These are phyloP conservation scores for Tylochromis polylepis DNA, from an alignment of 2,113 vertebrate genomes.

Conservation along the genomic window DNA sequence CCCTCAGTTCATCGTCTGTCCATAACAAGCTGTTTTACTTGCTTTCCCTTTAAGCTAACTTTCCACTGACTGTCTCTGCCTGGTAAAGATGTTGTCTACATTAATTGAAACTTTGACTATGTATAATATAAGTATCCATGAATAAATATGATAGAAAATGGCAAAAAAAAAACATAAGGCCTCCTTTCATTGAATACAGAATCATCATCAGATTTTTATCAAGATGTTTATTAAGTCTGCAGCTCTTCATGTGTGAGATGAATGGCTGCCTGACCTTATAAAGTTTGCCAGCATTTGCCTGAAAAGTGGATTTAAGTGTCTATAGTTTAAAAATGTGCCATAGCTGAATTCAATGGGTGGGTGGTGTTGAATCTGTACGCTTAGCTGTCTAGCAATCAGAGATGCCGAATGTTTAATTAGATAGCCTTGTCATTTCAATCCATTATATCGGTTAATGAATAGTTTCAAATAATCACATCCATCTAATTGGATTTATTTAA, in stretches of 20 bases:
- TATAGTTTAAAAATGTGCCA: neutral
- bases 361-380: rapidly evolving
- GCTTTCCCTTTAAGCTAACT: neutral
- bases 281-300: neutral
- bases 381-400: neutral
- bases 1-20: neutral
- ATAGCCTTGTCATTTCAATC: neutral
- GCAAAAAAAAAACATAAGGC: neutral
- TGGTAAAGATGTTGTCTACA: neutral
- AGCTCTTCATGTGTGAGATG: neutral
- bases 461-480: neutral
- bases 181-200: neutral
- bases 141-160: neutral
- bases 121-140: neutral
- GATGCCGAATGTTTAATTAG: neutral
- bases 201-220: neutral
- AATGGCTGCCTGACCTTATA: neutral
- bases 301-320: neutral
- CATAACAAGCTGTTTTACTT: neutral
- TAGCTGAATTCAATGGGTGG: neutral
- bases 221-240: neutral
- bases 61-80: neutral
- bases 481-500: neutral
- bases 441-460: neutral
- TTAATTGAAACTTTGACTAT: neutral